phyloP scores from a whole-genome alignment of 2,888 invertebrate genomes.

The Girardia tigrina region DNA sequence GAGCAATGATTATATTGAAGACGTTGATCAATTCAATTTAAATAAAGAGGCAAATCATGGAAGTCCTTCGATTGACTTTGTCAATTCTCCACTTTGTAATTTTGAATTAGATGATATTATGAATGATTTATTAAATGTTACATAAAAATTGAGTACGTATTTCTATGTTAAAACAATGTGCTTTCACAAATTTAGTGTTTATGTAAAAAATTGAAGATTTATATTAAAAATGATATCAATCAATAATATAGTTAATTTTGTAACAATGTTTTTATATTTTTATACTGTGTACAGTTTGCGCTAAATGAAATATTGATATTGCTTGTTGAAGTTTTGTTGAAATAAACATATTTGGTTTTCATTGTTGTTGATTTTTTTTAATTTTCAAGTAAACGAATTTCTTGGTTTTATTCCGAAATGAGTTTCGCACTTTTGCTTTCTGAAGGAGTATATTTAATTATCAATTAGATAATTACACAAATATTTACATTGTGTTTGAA shows the following conservation, averaged over 20 bases:
- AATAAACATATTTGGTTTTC: conserved; percentile 4
- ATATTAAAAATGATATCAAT: background rate
- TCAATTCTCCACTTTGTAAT: background rate
- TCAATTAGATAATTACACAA: too few relatives aligned
- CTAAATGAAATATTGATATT: background rate
- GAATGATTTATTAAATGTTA: background rate
- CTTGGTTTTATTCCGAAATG: too few relatives aligned
- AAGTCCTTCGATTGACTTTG: background rate
- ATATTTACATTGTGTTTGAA: background rate
- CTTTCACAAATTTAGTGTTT: conserved; percentile 18
- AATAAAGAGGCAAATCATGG: background rate
- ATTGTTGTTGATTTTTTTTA: background rate
- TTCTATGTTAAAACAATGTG: background rate
- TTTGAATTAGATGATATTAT: background rate
- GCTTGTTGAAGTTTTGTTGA: background rate
- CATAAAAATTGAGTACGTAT: background rate
- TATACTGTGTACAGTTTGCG: background rate
- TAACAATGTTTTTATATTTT: conserved; percentile 7
- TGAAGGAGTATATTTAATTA: too few relatives aligned
- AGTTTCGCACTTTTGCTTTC: too few relatives aligned
- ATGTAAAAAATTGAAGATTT: conserved; percentile 11
- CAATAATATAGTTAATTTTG: background rate
- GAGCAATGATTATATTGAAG: background rate
- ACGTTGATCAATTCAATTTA: background rate
- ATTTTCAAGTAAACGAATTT: background rate